Base-by-base conservation (phyloP, 2,797 vertebrate species). In the Geotrypetes seraphini region DNA sequence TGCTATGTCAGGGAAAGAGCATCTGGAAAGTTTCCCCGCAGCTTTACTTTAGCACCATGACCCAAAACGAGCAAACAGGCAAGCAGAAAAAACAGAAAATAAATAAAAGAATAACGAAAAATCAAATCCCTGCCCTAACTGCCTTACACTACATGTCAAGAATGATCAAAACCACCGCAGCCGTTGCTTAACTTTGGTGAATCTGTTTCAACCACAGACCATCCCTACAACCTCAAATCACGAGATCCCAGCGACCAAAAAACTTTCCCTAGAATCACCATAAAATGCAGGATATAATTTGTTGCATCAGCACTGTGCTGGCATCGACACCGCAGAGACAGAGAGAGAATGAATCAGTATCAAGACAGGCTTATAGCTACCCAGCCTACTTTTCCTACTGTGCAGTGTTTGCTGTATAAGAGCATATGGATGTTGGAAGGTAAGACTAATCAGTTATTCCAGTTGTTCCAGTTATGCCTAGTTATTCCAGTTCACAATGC, bases 221-320 rank as follows among this genome's bases (percentile, higher is more conserved):
- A n/a, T n/a, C n/a, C n/a, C n/a, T n/a, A n/a, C n/a, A n/a, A n/a
- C n/a, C n/a, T n/a, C n/a, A n/a, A n/a, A n/a, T n/a, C n/a, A n/a
- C n/a, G n/a, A n/a, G n/a, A n/a, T n/a, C n/a, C n/a, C n/a, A n/a
- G n/a, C n/a, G n/a, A n/a, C n/a, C n/a, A n/a, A n/a, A n/a, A n/a
- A n/a, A n/a, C n/a, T n/a, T n/a, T n/a, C n/a, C n/a, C n/a, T n/a
- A n/a, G n/a, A 54, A 53, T 23, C 53, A 48, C 43, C 55, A 58
- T 67, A 55, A 58, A 66, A 64, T 60, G 60, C 51, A 25, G 50
- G 52, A 50, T 17, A 26, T 43, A 55, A 48, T 65, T 52, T 56
- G 60, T 61, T 71, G 63, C 47, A 55, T 51, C 36, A 35, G 44
- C 21, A 43, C 33, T 37, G 12, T 31, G 14, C 22, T 68, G 52